Percentiles rank a stretch among this genome's conserved stretches.
Evolutionary conservation across 64 coral and sea anemone species (phyloP).

Genomic region (Dendrophyllia cribrosa): DNA sequence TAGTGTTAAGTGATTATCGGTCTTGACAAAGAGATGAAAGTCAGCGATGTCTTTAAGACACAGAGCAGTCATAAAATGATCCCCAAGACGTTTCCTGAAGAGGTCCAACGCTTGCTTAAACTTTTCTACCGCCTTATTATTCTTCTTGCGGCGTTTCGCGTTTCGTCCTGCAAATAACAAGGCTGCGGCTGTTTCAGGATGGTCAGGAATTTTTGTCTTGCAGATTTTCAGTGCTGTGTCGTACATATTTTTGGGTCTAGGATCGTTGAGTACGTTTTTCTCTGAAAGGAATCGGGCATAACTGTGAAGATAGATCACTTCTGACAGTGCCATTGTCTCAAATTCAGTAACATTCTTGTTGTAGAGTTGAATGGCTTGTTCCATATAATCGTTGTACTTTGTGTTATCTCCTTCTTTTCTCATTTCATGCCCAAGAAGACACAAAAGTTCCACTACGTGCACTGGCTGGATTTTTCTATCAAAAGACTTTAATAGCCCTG

Average conservation of each 20-base stretch:
- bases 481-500: neutral
- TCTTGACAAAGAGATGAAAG: neutral
- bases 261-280: no score
- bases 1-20: neutral
- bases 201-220: neutral
- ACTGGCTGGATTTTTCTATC: neutral
- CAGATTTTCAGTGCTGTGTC: neutral
- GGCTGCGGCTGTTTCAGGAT: neutral
- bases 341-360: neutral
- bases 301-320: constrained; percentile 15
- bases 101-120: neutral
- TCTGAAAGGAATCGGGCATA: constrained; percentile 4
- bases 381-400: constrained; percentile 22
- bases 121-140: neutral
- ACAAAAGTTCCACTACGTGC: constrained; percentile 18
- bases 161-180: neutral
- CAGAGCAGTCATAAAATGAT: constrained; percentile 24
- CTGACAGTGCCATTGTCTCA: neutral
- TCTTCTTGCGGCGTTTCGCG: neutral
- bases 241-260: neutral
- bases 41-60: constrained; percentile 36
- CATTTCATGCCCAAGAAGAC: constrained; percentile 45
- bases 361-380: constrained; percentile 3
- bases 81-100: neutral
- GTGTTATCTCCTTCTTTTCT: neutral